A percentile compares a stretch with the other conserved stretches of the same genome.
Conservation (phyloP, 2,797 vertebrate species). For the Adrianichthys oophorus region DNA sequence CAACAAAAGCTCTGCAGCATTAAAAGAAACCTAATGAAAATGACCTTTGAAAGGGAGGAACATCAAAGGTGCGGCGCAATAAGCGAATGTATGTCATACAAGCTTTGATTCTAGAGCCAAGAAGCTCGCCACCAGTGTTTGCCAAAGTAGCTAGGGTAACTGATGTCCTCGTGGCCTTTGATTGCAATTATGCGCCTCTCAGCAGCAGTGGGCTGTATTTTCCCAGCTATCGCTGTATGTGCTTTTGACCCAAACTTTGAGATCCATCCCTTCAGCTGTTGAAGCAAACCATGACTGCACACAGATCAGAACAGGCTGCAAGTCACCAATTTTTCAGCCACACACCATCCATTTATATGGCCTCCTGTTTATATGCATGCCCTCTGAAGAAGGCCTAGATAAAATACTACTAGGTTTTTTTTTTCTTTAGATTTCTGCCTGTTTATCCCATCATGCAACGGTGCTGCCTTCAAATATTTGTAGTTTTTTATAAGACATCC, state of each 20-base stretch:
- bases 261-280: slow-evolving; percentile 54
- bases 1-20: slow-evolving; percentile 1
- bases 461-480: slow-evolving; percentile 9
- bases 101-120: slow-evolving; percentile 24
- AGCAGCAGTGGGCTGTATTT: slow-evolving; percentile 63
- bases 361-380: slow-evolving; percentile 39
- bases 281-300: slow-evolving; percentile 51
- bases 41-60: slow-evolving; percentile 35
- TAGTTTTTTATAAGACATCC: slow-evolving; percentile 5
- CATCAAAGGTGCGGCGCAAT: slow-evolving; percentile 40
- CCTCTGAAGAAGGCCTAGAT: slow-evolving; percentile 26
- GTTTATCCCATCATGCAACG: slow-evolving; percentile 32
- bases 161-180: slow-evolving; percentile 60
- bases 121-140: slow-evolving; percentile 24
- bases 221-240: slow-evolving; percentile 56
- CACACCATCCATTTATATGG: slow-evolving; percentile 29
- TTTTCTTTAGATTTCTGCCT: not conserved
- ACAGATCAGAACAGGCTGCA: slow-evolving; percentile 31
- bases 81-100: slow-evolving; percentile 11
- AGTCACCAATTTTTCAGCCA: slow-evolving; percentile 47
- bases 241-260: slow-evolving; percentile 68
- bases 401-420: slow-evolving; percentile 15
- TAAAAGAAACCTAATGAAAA: slow-evolving; percentile 19
- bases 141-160: slow-evolving; percentile 53
- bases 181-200: slow-evolving; percentile 62